Evolutionary conservation across 1,140 invertebrate genomes (phyloP).

Genomic region (Choristoneura fumiferana): DNA sequence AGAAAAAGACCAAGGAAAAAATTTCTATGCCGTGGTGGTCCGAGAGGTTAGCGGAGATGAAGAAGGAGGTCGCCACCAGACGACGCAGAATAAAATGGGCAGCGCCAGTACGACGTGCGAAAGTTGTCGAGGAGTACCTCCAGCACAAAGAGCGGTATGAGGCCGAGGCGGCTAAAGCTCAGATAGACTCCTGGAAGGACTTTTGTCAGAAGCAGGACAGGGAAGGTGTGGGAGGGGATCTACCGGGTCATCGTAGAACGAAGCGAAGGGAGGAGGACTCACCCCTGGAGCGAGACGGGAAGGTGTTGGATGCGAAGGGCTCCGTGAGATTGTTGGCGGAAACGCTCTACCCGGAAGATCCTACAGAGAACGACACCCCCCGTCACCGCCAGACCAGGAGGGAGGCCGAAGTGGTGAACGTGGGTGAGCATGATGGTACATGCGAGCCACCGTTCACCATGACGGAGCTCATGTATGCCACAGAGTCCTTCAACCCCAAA

Average conservation of each 20-base stretch:
- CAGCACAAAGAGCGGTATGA: conserved; percentile 23
- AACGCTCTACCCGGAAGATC: conserved; percentile 18
- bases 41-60: not conserved
- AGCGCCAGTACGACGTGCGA: conserved; percentile 5
- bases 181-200: conserved; percentile 15
- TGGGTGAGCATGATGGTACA: not conserved
- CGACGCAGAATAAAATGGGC: conserved; percentile 20
- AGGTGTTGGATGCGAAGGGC: not conserved
- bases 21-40: conserved; percentile 25
- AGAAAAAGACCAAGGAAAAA: conserved; percentile 19
- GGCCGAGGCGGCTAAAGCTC: not conserved
- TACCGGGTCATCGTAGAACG: conserved; percentile 18
- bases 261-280: conserved; percentile 19
- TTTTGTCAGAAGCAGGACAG: conserved; percentile 22
- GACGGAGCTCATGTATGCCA: not conserved
- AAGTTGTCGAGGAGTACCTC: conserved; percentile 13
- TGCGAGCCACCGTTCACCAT: not conserved
- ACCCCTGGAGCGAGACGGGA: not conserved
- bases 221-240: conserved; percentile 23
- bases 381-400: not conserved
- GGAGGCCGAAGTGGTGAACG: not conserved
- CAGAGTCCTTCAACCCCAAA: not conserved
- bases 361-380: not conserved
- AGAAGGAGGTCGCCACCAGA: conserved; percentile 8
- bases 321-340: conserved; percentile 19